Evolutionary conservation across 2,888 invertebrate genomes (phyloP), one percentile per base, ranked within the genome.

Genomic region (Asteroscopus sphinx): DNA sequence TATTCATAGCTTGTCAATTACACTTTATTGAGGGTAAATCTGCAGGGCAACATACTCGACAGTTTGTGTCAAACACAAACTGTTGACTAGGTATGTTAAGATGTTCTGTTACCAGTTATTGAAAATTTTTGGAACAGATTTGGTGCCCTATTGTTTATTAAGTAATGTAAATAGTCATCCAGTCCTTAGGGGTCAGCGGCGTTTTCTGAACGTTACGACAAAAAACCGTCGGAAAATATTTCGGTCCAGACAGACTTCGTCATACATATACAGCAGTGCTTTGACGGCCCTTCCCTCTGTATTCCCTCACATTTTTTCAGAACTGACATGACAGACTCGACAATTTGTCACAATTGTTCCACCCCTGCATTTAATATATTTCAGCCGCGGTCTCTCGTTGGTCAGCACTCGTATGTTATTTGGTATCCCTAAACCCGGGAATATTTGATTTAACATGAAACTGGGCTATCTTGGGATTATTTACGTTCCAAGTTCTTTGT

Each of bases 311-410:
- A 59, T 61, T 63, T 73, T 73, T 71, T 54, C 37, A 48, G 47
- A 52, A 13, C 30, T 17, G 28, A 48, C 66, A 57, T 26, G 57
- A 44, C 57, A 52, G n/a, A 16, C 15, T 25, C 54, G 53, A 66
- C 67, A 59, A 71, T 68, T 68, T 72, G 68, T 67, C 73, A 67
- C 68, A 71, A 68, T 72, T 67, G 72, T 72, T 56, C 73, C 49
- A 49, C 51, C 68, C 68, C 68, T 55, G 40, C 52, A 48, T 56
- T 54, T 68, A 72, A 66, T 72, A 67, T 67, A 52, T 67, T 56
- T 66, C 57, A 36, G 56, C 44, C 41, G 37, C 47, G n/a, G 39
- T 30, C 13, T 51, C 41, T 12, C 58, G 35, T 32, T 44, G 66
- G 66, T 70, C 66, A 70, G 44, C 57, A 47, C 11, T 56, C 36